Conservation (phyloP, 2,113 vertebrate species). For the Apistogramma diplotaenia region DNA sequence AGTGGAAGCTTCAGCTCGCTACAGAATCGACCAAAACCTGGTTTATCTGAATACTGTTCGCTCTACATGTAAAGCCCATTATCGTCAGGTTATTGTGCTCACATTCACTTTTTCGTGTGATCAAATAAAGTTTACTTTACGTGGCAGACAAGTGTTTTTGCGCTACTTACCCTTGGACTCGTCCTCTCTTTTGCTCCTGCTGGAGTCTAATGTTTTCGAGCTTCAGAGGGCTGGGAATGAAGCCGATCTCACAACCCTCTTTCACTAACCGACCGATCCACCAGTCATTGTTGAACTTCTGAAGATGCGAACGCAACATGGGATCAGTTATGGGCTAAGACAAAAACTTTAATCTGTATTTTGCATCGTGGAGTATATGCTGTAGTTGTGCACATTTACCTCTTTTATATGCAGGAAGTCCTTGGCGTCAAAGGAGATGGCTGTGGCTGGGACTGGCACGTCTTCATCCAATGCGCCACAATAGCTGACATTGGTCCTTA, state of each 20-base stretch:
- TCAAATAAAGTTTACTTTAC: not conserved
- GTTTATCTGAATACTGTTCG: not conserved
- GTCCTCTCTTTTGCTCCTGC: conserved; percentile 95
- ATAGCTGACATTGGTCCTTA: conserved; percentile 97
- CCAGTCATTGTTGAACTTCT: conserved; percentile 99
- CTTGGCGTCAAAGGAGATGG: conserved; percentile 98
- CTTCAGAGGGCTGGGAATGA: conserved; percentile 95
- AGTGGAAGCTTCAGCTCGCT: no score
- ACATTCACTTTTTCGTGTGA: not conserved
- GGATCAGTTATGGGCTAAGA: not conserved
- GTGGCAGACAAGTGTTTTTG: not conserved
- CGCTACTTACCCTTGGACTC: conserved; percentile 90
- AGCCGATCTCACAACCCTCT: conserved; percentile 98
- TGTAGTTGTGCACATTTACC: conserved; percentile 68
- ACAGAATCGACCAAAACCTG: not conserved
- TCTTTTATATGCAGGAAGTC: conserved; percentile 99
- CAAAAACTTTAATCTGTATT: not conserved
- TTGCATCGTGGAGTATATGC: not conserved
- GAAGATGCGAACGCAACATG: not conserved
- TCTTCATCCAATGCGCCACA: conserved; percentile 97
- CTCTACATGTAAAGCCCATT: not conserved
- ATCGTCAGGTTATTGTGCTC: not conserved
- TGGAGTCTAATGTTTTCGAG: conserved; percentile 95
- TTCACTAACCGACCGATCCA: conserved; percentile 98
- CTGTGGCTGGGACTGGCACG: conserved; percentile 96